A percentile compares a stretch with the other conserved stretches of the same genome.
Evolutionary conservation across 2,797 vertebrate species (phyloP).

Genomic region (Neomorphus geoffroyi): DNA sequence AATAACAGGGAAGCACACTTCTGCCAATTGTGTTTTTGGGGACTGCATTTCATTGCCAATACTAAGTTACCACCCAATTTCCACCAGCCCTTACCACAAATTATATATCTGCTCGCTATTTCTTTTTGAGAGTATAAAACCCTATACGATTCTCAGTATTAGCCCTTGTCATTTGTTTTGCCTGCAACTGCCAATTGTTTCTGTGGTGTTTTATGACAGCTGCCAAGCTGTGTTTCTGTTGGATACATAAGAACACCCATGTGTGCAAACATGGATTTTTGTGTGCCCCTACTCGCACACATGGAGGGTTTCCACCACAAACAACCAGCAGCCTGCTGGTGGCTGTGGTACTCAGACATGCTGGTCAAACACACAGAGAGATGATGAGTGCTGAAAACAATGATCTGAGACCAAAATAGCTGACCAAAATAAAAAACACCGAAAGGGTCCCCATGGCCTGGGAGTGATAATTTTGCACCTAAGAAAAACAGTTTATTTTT

Average conservation of each 20-base stretch:
- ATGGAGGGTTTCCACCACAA: neutral
- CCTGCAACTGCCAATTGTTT: neutral
- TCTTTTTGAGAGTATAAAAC: neutral
- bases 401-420: neutral
- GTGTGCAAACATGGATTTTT: neutral
- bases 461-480: neutral
- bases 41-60: neutral
- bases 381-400: neutral
- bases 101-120: neutral
- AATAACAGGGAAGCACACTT: neutral
- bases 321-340: neutral
- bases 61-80: neutral
- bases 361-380: neutral
- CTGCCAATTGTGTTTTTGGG: neutral
- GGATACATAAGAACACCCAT: neutral
- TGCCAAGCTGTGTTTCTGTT: neutral
- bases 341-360: neutral
- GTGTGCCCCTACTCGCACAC: accelerated
- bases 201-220: neutral
- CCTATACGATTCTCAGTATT: neutral
- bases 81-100: neutral
- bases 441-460: neutral
- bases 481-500: neutral
- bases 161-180: neutral
- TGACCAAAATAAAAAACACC: neutral